Percentiles rank a stretch among this genome's conserved stretches.
These are phyloP conservation scores for Calypte anna DNA, from an alignment of 2,113 vertebrate genomes.

Conservation along the genomic window DNA sequence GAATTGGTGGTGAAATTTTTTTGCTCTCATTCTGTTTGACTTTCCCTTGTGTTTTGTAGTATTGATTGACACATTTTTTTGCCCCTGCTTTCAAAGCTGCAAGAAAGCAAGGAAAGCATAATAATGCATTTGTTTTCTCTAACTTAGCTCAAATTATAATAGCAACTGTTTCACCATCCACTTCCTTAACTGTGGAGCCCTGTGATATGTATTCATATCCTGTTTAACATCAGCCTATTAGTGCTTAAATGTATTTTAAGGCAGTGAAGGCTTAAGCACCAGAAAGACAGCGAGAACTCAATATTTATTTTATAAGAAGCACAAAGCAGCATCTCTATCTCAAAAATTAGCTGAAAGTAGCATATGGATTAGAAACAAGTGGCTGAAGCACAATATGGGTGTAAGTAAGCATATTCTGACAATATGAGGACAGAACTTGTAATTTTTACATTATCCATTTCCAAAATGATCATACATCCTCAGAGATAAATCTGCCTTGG, in stretches of 20 bases:
- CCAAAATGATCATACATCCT: neutral
- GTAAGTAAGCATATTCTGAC: neutral
- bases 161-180: neutral
- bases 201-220: neutral
- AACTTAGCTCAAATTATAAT: neutral
- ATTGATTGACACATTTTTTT: neutral
- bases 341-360: neutral
- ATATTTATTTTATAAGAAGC: neutral
- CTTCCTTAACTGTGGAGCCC: neutral
- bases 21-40: neutral
- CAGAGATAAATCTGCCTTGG: neutral
- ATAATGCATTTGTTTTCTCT: neutral
- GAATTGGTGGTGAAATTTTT: neutral
- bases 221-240: neutral
- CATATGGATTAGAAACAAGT: neutral
- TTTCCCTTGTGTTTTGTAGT: neutral
- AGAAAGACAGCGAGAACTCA: neutral
- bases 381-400: neutral
- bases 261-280: neutral
- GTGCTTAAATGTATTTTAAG: neutral
- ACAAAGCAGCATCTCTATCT: neutral
- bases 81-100: neutral
- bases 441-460: neutral
- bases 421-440: neutral
- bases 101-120: neutral